Evolutionary conservation across 2,113 vertebrate species (phyloP).

Genomic region (Chiloscyllium plagiosum): DNA sequence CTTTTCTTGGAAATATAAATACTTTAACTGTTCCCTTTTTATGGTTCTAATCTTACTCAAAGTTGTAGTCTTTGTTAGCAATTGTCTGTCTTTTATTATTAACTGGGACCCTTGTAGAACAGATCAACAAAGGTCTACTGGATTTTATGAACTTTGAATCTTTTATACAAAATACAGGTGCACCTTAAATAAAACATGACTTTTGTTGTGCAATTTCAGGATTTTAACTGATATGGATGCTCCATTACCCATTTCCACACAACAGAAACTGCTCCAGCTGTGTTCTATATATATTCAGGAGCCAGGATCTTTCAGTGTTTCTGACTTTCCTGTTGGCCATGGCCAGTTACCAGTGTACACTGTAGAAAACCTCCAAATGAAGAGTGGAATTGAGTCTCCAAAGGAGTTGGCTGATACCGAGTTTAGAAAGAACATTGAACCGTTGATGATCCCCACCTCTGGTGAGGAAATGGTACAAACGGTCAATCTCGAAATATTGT

Average conservation of each 20-base stretch:
- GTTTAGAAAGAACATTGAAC: slow-evolving; percentile 51
- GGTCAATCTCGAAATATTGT: slow-evolving; percentile 49
- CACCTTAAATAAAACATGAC: neutral
- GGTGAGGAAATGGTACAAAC: slow-evolving; percentile 53
- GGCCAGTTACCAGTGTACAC: slow-evolving; percentile 73
- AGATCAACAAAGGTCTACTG: too few species aligned
- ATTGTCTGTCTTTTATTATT: neutral
- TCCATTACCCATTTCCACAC: slow-evolving; percentile 63
- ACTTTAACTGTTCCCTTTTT: neutral
- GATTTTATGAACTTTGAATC: neutral
- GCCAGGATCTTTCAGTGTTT: slow-evolving; percentile 42
- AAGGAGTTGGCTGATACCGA: slow-evolving; percentile 44
- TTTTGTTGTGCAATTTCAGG: slow-evolving; percentile 48
- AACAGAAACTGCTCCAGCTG: slow-evolving; percentile 71
- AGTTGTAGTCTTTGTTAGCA: neutral
- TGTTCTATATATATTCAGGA: slow-evolving; percentile 83
- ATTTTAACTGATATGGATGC: slow-evolving; percentile 80
- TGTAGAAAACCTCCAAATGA: slow-evolving; percentile 71
- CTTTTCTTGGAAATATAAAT: neutral
- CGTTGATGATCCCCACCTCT: slow-evolving; percentile 2
- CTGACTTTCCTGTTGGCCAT: slow-evolving; percentile 42
- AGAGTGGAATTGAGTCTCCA: slow-evolving; percentile 46
- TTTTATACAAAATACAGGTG: neutral
- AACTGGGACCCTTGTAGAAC: neutral
- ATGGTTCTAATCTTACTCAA: neutral